Evolutionary conservation across 2,888 invertebrate species (phyloP).

Genomic region (Acronicta alni): DNA sequence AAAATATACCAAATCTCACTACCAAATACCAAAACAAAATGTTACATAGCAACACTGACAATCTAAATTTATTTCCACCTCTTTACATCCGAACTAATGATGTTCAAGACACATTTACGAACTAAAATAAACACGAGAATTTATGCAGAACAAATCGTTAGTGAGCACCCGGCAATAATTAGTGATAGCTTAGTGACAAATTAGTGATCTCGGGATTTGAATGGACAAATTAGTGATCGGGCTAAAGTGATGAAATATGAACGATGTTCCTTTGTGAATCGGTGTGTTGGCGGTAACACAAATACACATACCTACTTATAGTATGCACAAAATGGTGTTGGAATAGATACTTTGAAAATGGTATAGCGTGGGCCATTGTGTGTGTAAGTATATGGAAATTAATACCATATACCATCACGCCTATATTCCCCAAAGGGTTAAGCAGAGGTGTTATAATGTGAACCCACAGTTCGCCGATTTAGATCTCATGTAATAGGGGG

Average conservation of each 20-base stretch:
- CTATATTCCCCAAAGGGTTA: no score
- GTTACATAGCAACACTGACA: constrained; percentile 26
- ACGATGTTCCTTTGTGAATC: constrained; percentile 17
- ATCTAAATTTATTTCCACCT: constrained; percentile 40
- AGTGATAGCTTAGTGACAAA: constrained; percentile 45
- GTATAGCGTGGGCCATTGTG: background rate
- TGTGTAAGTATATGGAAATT: no score
- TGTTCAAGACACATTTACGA: constrained; percentile 37
- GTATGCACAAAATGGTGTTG: background rate
- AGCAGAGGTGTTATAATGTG: no score
- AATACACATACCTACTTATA: no score
- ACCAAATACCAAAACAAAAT: background rate
- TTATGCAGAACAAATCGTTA: constrained; percentile 39
- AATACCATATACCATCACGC: no score
- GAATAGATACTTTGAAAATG: no score
- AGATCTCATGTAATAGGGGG: no score
- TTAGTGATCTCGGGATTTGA: constrained; percentile 41
- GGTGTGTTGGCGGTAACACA: background rate
- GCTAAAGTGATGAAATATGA: constrained; percentile 21
- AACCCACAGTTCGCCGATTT: no score
- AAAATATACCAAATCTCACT: background rate
- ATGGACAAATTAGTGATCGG: constrained; percentile 28
- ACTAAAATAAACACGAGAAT: constrained; percentile 18
- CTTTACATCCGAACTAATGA: constrained; percentile 37
- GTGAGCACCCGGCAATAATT: constrained; percentile 38